These are phyloP conservation scores for Drosophila leontia DNA, from an alignment of 1,140 invertebrate species.

Conservation along the genomic window DNA sequence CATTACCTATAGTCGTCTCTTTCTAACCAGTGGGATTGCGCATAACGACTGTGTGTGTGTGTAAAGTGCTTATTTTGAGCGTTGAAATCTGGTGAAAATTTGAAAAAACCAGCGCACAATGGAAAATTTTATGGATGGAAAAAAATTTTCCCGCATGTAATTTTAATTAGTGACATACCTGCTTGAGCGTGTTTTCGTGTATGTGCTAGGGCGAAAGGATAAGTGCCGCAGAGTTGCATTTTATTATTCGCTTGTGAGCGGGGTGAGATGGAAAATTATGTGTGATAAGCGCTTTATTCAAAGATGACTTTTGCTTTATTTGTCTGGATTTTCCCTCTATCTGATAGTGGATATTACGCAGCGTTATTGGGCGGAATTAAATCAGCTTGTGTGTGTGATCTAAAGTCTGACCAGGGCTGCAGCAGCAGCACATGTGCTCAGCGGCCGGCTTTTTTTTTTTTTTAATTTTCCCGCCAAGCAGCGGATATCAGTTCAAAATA, in stretches of 20 bases:
- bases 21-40: slow-evolving; percentile 30
- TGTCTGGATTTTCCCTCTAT: background rate
- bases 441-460: background rate
- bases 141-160: background rate
- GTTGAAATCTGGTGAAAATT: slow-evolving; percentile 40
- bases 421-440: slow-evolving; percentile 15
- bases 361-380: background rate
- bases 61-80: slow-evolving; percentile 40
- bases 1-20: slow-evolving; percentile 49
- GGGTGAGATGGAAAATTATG: slow-evolving; percentile 10
- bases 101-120: slow-evolving; percentile 17
- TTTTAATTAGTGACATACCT: background rate
- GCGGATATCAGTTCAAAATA: slow-evolving; percentile 12
- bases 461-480: slow-evolving; percentile 48
- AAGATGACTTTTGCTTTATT: slow-evolving; percentile 35
- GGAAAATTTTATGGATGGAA: slow-evolving; percentile 29
- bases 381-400: background rate
- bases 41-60: slow-evolving; percentile 17
- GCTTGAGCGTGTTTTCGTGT: slow-evolving; percentile 12
- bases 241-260: slow-evolving; percentile 6
- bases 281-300: slow-evolving; percentile 35
- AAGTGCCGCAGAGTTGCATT: slow-evolving; percentile 53
- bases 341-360: slow-evolving; percentile 37
- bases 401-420: slow-evolving; percentile 30
- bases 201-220: slow-evolving; percentile 28